These are phyloP conservation scores for Leucophenga maculata DNA, from an alignment of 2,888 invertebrate species.

Conservation along the genomic window DNA sequence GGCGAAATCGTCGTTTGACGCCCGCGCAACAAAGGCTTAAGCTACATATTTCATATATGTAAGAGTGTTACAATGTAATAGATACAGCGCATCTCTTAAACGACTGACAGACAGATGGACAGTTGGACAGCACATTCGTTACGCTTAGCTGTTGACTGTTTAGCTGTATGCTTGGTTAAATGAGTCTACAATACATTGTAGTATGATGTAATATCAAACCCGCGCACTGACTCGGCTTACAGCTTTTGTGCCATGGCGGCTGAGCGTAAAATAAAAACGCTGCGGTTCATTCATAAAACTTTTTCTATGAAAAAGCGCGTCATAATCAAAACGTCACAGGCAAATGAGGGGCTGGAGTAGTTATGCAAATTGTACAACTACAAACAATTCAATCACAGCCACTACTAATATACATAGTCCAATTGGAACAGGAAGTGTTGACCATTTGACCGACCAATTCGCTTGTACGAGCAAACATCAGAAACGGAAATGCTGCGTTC, in stretches of 20 bases:
- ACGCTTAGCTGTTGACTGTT: slow-evolving; percentile 48
- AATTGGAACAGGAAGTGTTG: slow-evolving; percentile 62
- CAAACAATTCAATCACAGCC: slow-evolving; percentile 17
- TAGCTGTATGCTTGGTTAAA: background rate
- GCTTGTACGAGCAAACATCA: slow-evolving; percentile 15
- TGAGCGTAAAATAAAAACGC: slow-evolving; percentile 55
- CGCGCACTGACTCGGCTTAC: background rate
- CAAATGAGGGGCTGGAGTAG: background rate
- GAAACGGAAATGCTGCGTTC: slow-evolving; percentile 59
- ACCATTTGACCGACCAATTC: slow-evolving; percentile 40
- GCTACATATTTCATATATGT: background rate
- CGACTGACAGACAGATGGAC: slow-evolving; percentile 10
- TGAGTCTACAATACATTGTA: background rate
- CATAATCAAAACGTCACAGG: background rate
- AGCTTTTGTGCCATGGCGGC: slow-evolving; percentile 23
- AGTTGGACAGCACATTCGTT: slow-evolving; percentile 46
- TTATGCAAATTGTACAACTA: background rate
- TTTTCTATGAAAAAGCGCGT: slow-evolving; percentile 2
- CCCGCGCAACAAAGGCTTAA: background rate
- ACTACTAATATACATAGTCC: slow-evolving; percentile 22
- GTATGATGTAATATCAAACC: slow-evolving; percentile 28
- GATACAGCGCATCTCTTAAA: background rate
- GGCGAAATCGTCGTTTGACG: background rate
- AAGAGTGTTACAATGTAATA: background rate
- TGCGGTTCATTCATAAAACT: slow-evolving; percentile 55